Evolutionary conservation across 2,888 invertebrate species (phyloP).

Genomic region (Drosophila colorata): DNA sequence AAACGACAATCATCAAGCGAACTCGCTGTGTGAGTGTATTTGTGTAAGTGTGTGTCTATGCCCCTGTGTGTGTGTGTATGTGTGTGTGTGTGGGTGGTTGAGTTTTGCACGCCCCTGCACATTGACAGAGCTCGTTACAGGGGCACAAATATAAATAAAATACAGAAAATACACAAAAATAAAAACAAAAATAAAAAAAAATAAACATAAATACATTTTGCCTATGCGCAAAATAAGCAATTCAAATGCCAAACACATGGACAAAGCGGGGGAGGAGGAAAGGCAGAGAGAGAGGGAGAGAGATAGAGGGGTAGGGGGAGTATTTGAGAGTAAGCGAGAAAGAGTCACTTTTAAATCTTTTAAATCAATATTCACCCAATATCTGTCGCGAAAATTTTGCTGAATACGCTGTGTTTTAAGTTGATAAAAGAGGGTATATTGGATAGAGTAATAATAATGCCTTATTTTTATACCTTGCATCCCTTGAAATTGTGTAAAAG

Average conservation of each 20-base stretch:
- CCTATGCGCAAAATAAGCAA: slow-evolving; percentile 10
- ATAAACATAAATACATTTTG: slow-evolving; percentile 13
- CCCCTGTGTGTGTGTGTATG: slow-evolving; percentile 9
- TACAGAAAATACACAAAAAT: slow-evolving; percentile 3
- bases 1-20: slow-evolving; percentile 56
- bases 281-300: background rate
- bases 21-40: slow-evolving; percentile 12
- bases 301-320: background rate
- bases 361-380: background rate
- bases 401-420: background rate
- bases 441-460: too few species aligned
- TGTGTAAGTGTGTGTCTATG: slow-evolving; percentile 11
- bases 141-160: slow-evolving; percentile 22
- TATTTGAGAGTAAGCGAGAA: too few species aligned
- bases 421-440: too few species aligned
- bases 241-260: slow-evolving; percentile 29
- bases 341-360: background rate
- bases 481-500: too few species aligned
- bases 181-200: slow-evolving; percentile 10
- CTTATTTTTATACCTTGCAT: too few species aligned
- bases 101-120: slow-evolving; percentile 57
- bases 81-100: slow-evolving; percentile 43
- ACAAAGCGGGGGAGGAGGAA: background rate
- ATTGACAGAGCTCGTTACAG: slow-evolving; percentile 51
- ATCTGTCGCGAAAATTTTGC: background rate